phyloP scores from a whole-genome alignment of 2,888 invertebrate species.

The Cryptosula pallasiana region DNA sequence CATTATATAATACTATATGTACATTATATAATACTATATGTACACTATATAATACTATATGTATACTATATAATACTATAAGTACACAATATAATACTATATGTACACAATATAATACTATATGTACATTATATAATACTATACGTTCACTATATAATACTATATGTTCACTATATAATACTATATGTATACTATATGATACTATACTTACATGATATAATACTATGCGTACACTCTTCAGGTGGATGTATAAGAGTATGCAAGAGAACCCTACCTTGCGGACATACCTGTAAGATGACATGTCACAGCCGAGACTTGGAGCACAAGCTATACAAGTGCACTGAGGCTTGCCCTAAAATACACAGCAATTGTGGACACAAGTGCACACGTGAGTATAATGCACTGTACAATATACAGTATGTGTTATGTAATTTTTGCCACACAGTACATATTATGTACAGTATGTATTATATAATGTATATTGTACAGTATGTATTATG shows the following conservation, averaged over 20 bases:
- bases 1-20: not conserved
- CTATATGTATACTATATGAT: not conserved
- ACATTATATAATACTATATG: not conserved
- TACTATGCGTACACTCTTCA: not conserved
- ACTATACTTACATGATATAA: not conserved
- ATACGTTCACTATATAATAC: not conserved
- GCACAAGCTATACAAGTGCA: not conserved
- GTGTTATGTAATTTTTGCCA: no score
- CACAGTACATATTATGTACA: no score
- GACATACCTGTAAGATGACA: conserved; percentile 5
- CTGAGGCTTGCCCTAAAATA: not conserved
- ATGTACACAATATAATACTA: not conserved
- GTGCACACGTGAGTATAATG: conserved; percentile 2
- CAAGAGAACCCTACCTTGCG: not conserved
- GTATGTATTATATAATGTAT: no score
- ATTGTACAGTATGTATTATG: no score
- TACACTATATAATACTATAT: not conserved
- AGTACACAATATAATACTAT: not conserved
- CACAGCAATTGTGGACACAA: not conserved
- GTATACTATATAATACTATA: not conserved
- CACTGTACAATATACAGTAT: no score
- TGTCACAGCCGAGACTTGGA: conserved; percentile 11
- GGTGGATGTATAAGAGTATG: not conserved
- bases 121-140: not conserved
- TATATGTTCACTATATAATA: not conserved